These are phyloP conservation scores for Eupithecia tripunctaria DNA, from an alignment of 2,888 invertebrate species.

Conservation along the genomic window DNA sequence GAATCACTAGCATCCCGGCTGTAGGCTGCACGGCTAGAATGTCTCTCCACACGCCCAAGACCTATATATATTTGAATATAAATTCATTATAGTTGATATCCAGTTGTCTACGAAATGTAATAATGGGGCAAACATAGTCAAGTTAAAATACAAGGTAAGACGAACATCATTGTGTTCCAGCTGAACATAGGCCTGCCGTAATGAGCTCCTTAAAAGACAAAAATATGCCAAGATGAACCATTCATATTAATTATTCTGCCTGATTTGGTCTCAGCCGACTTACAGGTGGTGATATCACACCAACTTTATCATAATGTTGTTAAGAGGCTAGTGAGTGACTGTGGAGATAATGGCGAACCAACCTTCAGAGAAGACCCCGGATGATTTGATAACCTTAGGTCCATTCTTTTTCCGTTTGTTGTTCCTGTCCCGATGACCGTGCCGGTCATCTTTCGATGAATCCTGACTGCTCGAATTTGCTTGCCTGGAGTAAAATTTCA, in stretches of 20 bases:
- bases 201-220: no score
- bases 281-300: background rate
- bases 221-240: no score
- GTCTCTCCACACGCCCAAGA: slow-evolving; percentile 66
- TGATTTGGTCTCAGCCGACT: background rate
- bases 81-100: no score
- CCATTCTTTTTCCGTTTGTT: slow-evolving; percentile 68
- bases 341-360: slow-evolving; percentile 23
- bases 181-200: no score
- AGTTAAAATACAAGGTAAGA: background rate
- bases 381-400: slow-evolving; percentile 73
- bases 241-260: background rate
- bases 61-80: slow-evolving; percentile 51
- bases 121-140: background rate
- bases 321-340: background rate
- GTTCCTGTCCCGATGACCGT: slow-evolving; percentile 58
- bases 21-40: slow-evolving; percentile 61
- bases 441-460: slow-evolving; percentile 65
- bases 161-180: no score
- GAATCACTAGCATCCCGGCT: slow-evolving; percentile 59
- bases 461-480: slow-evolving; percentile 56
- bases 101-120: background rate
- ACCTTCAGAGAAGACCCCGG: slow-evolving; percentile 82
- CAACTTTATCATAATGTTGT: background rate
- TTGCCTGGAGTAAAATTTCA: slow-evolving; percentile 4